Conservation (phyloP, 2,888 invertebrate genomes). For the Ichneumon xanthorius region DNA sequence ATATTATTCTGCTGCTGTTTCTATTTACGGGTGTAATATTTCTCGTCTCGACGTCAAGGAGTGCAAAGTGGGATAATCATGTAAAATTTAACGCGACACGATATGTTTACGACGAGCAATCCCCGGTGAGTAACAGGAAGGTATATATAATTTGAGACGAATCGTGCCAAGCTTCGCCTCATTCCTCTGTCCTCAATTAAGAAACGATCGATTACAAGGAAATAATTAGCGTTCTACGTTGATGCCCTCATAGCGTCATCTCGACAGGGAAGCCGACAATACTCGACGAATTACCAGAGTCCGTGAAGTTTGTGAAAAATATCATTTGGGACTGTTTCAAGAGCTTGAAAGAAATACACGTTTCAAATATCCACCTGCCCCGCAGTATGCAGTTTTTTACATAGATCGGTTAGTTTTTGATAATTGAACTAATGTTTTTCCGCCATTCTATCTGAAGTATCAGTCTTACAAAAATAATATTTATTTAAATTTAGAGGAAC, state of each 20-base stretch:
- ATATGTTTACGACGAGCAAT: conserved; percentile 29
- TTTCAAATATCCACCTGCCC: conserved; percentile 85
- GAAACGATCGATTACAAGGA: conserved; percentile 61
- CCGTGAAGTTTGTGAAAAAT: conserved; percentile 80
- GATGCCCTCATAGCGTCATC: conserved; percentile 73
- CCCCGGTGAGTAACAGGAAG: conserved; percentile 31
- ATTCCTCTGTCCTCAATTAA: conserved; percentile 47
- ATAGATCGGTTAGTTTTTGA: conserved; percentile 75
- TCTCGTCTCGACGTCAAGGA: conserved; percentile 28
- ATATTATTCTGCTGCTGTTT: conserved; percentile 34
- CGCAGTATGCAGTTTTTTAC: conserved; percentile 85
- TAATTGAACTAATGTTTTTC: too few species aligned
- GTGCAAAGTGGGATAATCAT: not conserved
- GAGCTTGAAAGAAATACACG: conserved; percentile 68
- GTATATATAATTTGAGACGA: conserved; percentile 26
- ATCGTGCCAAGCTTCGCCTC: conserved; percentile 16
- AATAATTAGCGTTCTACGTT: conserved; percentile 59
- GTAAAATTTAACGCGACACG: conserved; percentile 22
- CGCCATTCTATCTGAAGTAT: too few species aligned
- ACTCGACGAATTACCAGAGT: conserved; percentile 81
- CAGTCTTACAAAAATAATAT: too few species aligned
- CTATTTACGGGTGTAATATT: conserved; percentile 45
- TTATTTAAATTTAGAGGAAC: too few species aligned
- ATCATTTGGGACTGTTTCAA: conserved; percentile 83
- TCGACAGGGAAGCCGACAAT: conserved; percentile 85